phyloP scores from a whole-genome alignment of 2,888 invertebrate genomes.

The Euplexia lucipara region DNA sequence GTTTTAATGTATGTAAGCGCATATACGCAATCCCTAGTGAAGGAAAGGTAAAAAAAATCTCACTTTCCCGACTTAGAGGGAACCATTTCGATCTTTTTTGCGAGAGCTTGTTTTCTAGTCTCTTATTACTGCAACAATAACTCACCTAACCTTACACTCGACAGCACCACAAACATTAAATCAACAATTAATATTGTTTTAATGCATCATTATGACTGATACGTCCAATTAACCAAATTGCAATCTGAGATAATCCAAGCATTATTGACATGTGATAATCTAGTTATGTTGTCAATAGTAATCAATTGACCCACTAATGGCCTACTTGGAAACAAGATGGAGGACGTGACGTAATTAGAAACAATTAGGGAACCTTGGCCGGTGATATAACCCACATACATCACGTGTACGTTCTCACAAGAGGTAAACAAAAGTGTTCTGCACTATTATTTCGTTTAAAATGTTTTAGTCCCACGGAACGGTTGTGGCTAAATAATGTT shows the following conservation, averaged over 20 bases:
- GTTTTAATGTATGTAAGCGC: no score
- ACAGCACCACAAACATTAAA: background rate
- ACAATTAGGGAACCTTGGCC: conserved; percentile 37
- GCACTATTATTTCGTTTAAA: no score
- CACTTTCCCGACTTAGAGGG: no score
- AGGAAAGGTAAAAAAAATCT: no score
- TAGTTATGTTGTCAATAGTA: conserved; percentile 53
- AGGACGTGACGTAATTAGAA: conserved; percentile 42
- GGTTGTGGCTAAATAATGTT: no score
- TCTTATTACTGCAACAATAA: no score
- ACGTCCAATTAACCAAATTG: conserved; percentile 53
- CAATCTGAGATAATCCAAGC: conserved; percentile 36
- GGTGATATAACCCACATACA: conserved; percentile 5
- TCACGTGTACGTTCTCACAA: no score
- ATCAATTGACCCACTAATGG: conserved; percentile 61
- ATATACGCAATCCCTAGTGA: no score
- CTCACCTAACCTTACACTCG: no score
- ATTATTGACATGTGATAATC: conserved; percentile 54
- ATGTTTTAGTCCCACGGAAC: no score
- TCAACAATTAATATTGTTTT: conserved; percentile 38
- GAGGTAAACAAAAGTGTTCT: no score
- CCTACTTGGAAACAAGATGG: conserved; percentile 39
- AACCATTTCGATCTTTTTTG: background rate
- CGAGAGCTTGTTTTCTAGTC: no score
- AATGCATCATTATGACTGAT: conserved; percentile 30